These are phyloP conservation scores for Ceyx cyanopectus DNA, from an alignment of 2,113 vertebrate genomes.

Conservation along the genomic window DNA sequence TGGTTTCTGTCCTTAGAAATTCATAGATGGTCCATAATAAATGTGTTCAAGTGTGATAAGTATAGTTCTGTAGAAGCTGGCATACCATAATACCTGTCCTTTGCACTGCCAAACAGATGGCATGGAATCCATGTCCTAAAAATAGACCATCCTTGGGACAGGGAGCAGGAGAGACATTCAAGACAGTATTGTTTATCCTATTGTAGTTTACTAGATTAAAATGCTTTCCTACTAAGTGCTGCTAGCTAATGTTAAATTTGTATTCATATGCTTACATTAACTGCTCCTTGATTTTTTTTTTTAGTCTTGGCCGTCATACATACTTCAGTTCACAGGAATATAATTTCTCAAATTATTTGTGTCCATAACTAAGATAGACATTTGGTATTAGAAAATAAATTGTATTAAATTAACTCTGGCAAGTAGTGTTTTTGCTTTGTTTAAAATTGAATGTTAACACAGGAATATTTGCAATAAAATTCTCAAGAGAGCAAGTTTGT, in stretches of 20 bases:
- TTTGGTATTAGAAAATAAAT: neutral
- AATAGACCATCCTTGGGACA: neutral
- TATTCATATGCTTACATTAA: neutral
- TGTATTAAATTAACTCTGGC: neutral
- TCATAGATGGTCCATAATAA: neutral
- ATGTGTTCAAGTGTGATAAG: neutral
- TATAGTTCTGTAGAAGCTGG: neutral
- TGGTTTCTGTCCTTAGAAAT: neutral
- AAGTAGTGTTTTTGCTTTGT: neutral
- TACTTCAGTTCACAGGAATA: neutral
- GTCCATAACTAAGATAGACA: neutral
- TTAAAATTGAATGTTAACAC: neutral
- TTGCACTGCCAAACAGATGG: neutral
- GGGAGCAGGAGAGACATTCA: neutral
- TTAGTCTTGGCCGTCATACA: neutral
- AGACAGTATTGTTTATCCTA: neutral
- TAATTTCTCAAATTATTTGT: neutral
- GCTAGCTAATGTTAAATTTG: neutral
- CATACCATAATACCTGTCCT: neutral
- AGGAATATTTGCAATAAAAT: neutral
- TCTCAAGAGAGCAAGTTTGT: neutral
- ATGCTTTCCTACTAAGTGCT: neutral
- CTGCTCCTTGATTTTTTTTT: neutral
- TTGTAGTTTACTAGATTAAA: neutral
- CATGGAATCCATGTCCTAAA: neutral